Conservation (phyloP, 2,888 invertebrate species). For the Acronicta aceris region DNA sequence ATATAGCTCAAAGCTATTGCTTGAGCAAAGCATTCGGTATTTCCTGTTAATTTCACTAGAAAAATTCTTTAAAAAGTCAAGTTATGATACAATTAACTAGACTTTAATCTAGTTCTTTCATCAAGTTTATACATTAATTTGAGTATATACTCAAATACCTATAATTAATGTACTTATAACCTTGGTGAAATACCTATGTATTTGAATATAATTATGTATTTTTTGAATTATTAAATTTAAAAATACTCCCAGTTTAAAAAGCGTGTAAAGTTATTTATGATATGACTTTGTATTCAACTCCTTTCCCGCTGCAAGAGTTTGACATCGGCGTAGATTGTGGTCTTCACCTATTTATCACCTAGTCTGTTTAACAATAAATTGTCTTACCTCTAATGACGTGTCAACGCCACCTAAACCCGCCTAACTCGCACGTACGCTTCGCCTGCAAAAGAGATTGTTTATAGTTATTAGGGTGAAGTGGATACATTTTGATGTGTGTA, state of each 20-base stretch:
- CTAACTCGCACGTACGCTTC: slow-evolving; percentile 42
- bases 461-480: slow-evolving; percentile 32
- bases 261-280: neutral
- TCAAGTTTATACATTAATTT: too few species aligned
- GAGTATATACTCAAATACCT: too few species aligned
- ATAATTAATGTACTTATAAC: too few species aligned
- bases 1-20: too few species aligned
- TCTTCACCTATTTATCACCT: slow-evolving; percentile 48
- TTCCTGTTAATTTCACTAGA: too few species aligned
- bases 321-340: slow-evolving; percentile 39
- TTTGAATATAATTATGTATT: neutral
- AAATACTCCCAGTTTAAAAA: too few species aligned
- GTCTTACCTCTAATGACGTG: slow-evolving; percentile 49
- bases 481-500: neutral
- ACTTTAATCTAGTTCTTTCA: too few species aligned
- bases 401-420: slow-evolving; percentile 40
- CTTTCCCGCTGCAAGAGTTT: slow-evolving; percentile 35
- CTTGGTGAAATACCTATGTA: too few species aligned
- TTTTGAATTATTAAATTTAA: too few species aligned
- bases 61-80: too few species aligned
- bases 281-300: slow-evolving; percentile 8
- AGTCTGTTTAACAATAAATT: slow-evolving; percentile 50
- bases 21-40: too few species aligned
- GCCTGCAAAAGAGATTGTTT: slow-evolving; percentile 36
- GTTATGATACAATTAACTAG: too few species aligned